Evolutionary conservation across 2,888 invertebrate genomes (phyloP).

Genomic region (Tiliacea citrago): DNA sequence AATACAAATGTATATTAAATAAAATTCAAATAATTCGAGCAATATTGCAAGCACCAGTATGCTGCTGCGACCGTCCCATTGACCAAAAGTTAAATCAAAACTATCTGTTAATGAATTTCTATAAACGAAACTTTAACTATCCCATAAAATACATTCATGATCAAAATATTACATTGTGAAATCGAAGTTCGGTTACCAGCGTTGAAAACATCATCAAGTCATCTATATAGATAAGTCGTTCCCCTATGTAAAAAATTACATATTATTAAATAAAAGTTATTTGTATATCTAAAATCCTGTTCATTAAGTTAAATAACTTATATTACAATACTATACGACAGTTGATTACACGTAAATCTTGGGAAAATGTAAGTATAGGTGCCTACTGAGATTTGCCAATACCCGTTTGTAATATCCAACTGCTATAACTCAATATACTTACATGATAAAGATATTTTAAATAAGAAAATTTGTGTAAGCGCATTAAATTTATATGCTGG

Average conservation of each 20-base stretch:
- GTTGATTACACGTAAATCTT: constrained; percentile 67
- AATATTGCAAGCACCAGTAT: constrained; percentile 57
- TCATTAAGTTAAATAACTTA: constrained; percentile 63
- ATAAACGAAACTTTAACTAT: constrained; percentile 39
- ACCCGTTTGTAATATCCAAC: constrained; percentile 57
- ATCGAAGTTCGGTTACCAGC: constrained; percentile 53
- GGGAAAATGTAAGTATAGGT: constrained; percentile 71
- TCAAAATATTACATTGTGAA: constrained; percentile 37
- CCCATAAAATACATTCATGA: constrained; percentile 25
- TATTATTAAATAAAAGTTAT: constrained; percentile 51
- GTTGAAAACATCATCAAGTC: constrained; percentile 57
- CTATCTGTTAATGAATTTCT: constrained; percentile 55
- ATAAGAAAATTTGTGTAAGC: constrained; percentile 74
- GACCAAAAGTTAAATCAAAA: constrained; percentile 69
- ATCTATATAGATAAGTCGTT: constrained; percentile 61
- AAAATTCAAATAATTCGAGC: constrained; percentile 49
- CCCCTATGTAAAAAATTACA: constrained; percentile 53
- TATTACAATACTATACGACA: constrained; percentile 64
- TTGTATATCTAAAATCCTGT: constrained; percentile 60
- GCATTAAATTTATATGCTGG: constrained; percentile 77
- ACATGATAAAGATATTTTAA: constrained; percentile 69
- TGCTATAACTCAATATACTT: constrained; percentile 62
- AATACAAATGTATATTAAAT: constrained; percentile 46
- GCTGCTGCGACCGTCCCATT: constrained; percentile 78
- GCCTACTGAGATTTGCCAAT: constrained; percentile 71